Evolutionary conservation across 2,113 vertebrate genomes (phyloP), one percentile per base, ranked within the genome.

Genomic region (Etia nguti): DNA sequence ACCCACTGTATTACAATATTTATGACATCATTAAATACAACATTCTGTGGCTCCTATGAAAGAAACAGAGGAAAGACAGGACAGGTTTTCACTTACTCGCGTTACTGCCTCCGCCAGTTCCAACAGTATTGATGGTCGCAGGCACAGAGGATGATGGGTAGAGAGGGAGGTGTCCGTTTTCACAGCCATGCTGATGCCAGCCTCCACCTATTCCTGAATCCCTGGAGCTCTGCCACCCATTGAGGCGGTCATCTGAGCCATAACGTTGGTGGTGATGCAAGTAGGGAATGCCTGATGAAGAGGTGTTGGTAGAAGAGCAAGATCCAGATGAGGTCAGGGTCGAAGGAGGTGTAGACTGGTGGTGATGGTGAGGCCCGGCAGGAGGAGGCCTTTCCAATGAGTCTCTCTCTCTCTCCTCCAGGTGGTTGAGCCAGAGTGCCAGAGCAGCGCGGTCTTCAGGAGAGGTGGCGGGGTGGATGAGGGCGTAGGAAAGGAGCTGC

Each of bases 391-490:
- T 97, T 94, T 99, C 99, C 95, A 98, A 88, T 5, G 98, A 98
- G 94, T 99, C 99, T 1, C 96, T 96, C 6, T 98, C 98, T 56
- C 98, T 97, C 94, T 99, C 98, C 95, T 99, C 99, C 93, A 99
- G 95, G 96, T 99, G 98, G 94, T 98, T 99, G 81, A 99, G 97
- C 99, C 99, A 99, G 93, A 99, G 98, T 15, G 98, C 99, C 84
- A 99, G 95, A 38, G 98, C 98, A 0, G 97, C 96, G 22, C 99
- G 96, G 96, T 99, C 99, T 54, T 99, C 99, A 84, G 99, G 85
- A 2, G 98, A 99, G 12, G 98, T 99, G 95, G 99, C 99, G 0
- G 99, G 99, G 90, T 99, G 99, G 60, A 99, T 99, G 95, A 99
- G 96, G 73, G 99, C 99, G 1, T 99, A 99, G 89, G 98, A 99